Evolutionary conservation across 2,113 vertebrate genomes (phyloP), one percentile per base, ranked within the genome.

Genomic region (Varanus komodoensis): DNA sequence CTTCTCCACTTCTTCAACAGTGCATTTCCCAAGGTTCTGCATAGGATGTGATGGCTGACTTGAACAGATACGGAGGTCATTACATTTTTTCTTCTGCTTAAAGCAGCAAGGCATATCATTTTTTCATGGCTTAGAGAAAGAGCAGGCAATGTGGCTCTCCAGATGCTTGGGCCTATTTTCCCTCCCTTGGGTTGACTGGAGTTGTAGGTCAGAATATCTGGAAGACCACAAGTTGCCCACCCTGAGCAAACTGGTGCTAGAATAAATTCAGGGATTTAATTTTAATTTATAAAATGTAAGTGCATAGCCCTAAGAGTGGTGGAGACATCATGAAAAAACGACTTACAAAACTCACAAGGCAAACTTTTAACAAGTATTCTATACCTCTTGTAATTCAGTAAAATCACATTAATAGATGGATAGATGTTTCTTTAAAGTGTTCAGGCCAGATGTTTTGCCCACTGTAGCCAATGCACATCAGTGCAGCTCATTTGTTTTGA

Each of bases 261-360:
- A 67, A n/a, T 50, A 87, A 23, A 68, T 68, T 11, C 11, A 27
- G 48, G 38, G 32, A 2, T 21, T 32, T 50, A 64, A 38, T 83
- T 83, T 54, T 54, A 32, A 34, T 87, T 32, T 67, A n/a, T 78
- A 69, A 87, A 87, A 88, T 69, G 11, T 88, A 80, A n/a, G 67
- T 19, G 52, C 34, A 3, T 52, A 80, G 44, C 44, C 27, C 29
- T 79, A 64, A 52, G 77, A 9, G 34, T 27, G 29, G 1, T 25
- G 50, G 23, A 44, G 57, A 29, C 80, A 88, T 27, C 23, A 61
- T 86, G 50, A 85, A 85, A 8, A 73, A 8, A 12, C 25, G 44
- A 34, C 50, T 86, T 68, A 34, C 23, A 84, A 9, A 25, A 68
- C 82, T 4, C 67, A 84, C 23, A 68, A 48, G 25, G 19, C 12